Evolutionary conservation across 2,888 invertebrate species (phyloP), one percentile per base, ranked within the genome.

Genomic region (Nowickia ferox): DNA sequence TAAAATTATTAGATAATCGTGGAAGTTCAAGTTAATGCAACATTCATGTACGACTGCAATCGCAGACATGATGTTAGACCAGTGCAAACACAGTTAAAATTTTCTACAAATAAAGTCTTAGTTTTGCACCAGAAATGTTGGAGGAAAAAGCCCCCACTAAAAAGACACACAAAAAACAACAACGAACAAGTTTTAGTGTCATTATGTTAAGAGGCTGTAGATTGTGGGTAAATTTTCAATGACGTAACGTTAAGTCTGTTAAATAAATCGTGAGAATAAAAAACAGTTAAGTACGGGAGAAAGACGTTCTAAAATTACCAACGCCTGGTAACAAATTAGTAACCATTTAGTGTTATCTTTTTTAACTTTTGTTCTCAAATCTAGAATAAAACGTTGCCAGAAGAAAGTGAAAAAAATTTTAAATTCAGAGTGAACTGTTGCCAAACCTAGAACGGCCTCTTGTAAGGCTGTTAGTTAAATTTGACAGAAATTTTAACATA

Each of bases 1-100:
- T 59, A 44, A 72, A 61, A 55, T 44, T 71, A 80, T 86, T 86
- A 86, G 72, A 79, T 86, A 86, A 86, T 86, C 86, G 76, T 86
- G 86, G 86, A 86, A 86, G 86, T 84, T 84, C 83, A 84, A 78
- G 77, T 78, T 78, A 74, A 83, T 78, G 55, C 69, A 82, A 69
- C 59, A 55, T 51, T 59, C 9, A 71, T 71, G 57, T 44, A 44
- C 63, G 57, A 44, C 3, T 30, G 38, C 69, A 48, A 63, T 65
- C 51, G 83, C 22, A 59, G 77, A 57, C 53, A 55, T 63, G 19
- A 53, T 8, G 11, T 22, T 68, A 57, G 44, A 71, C 53, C 9
- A 15, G 44, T 44, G 15, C 46, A 42, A 30, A 48, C 9, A 57
- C 15, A 38, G 13, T 15, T 13, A 6, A 38, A 63, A 65, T 48